Conservation (phyloP, 2,888 invertebrate genomes). For the Melanargia galathea region DNA sequence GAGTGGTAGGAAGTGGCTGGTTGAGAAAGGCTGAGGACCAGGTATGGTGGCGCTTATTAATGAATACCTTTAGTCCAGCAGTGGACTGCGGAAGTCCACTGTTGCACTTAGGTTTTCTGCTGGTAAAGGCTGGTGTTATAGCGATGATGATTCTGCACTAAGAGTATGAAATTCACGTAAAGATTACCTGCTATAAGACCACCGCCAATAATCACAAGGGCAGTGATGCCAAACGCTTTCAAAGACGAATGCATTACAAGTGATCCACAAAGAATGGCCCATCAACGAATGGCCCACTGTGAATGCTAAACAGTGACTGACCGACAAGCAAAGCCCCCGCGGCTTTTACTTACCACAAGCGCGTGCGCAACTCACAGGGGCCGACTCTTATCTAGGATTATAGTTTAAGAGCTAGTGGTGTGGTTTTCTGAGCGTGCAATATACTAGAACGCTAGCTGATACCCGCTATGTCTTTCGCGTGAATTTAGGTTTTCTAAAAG, state of each 20-base stretch:
- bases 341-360: conserved; percentile 5
- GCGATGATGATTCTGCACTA: not conserved
- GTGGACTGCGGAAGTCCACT: no score
- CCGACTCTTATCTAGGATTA: conserved; percentile 7
- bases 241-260: not conserved
- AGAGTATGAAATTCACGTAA: no score
- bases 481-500: not conserved
- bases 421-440: not conserved
- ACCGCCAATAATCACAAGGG: conserved; percentile 4
- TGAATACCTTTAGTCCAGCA: no score
- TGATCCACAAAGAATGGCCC: not conserved
- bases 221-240: conserved; percentile 8
- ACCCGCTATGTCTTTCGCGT: not conserved
- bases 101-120: no score
- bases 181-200: conserved; percentile 10
- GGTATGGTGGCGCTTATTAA: no score
- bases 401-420: not conserved
- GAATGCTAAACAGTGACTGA: not conserved
- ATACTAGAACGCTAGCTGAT: not conserved
- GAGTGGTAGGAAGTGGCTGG: no score
- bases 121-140: not conserved
- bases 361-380: not conserved
- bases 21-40: no score
- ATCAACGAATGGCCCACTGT: not conserved
- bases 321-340: not conserved